Percentiles rank a stretch among this genome's conserved stretches.
These are phyloP conservation scores for Mayetiola destructor DNA, from an alignment of 2,888 invertebrate species.

Conservation along the genomic window DNA sequence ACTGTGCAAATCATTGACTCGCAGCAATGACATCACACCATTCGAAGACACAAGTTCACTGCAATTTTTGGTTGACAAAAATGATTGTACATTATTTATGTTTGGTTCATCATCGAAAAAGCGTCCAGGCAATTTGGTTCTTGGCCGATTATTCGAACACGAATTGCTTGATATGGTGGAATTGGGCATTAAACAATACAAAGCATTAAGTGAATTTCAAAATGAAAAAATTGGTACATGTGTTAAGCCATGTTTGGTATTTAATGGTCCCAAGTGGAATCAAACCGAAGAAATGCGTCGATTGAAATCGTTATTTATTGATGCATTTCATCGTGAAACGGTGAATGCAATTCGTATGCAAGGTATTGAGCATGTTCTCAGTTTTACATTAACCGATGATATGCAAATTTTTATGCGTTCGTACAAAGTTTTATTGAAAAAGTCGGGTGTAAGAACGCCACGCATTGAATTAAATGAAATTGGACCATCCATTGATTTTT, in stretches of 20 bases:
- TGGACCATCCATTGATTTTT: constrained; percentile 83
- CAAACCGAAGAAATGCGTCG: constrained; percentile 63
- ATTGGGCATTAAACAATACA: constrained; percentile 73
- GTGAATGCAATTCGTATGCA: constrained; percentile 70
- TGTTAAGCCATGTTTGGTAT: constrained; percentile 79
- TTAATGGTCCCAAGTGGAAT: constrained; percentile 86
- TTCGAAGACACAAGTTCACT: constrained; percentile 82
- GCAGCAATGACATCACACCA: constrained; percentile 79
- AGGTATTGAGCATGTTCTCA: constrained; percentile 85
- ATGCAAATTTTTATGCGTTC: constrained; percentile 65
- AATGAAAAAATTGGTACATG: constrained; percentile 64
- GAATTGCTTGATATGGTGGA: constrained; percentile 93
- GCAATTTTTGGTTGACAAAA: constrained; percentile 64
- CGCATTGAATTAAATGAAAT: constrained; percentile 86
- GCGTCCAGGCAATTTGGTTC: constrained; percentile 76
- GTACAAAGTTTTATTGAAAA: constrained; percentile 70
- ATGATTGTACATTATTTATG: constrained; percentile 78
- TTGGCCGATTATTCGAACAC: constrained; percentile 82
- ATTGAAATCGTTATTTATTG: constrained; percentile 75
- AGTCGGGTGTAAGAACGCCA: constrained; percentile 78
- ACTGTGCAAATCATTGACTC: constrained; percentile 54
- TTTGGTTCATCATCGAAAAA: constrained; percentile 91
- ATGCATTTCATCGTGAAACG: constrained; percentile 80
- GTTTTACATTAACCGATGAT: constrained; percentile 69
- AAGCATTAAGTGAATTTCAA: constrained; percentile 63